These are phyloP conservation scores for Deroptyus accipitrinus DNA, from an alignment of 2,113 vertebrate genomes.

Conservation along the genomic window DNA sequence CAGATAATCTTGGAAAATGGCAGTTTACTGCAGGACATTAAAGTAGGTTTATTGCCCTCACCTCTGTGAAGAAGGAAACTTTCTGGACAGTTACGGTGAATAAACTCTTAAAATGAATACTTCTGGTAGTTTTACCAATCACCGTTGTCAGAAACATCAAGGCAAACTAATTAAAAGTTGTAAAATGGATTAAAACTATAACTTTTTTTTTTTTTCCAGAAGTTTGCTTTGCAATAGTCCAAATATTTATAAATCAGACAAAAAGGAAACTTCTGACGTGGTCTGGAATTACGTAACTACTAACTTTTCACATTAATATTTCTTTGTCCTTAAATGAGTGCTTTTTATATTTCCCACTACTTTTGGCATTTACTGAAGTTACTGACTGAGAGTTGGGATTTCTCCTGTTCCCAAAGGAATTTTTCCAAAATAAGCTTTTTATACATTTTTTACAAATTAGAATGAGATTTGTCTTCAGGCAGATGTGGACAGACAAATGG, in stretches of 20 bases:
- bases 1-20: constrained; percentile 58
- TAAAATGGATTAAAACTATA: background rate
- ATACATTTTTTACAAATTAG: background rate
- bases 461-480: constrained; percentile 12
- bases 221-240: background rate
- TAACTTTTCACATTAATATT: constrained; percentile 18
- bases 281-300: background rate
- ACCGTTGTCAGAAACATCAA: background rate
- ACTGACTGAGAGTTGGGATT: background rate
- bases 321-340: constrained; percentile 34
- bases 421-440: background rate
- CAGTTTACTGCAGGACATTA: constrained; percentile 36
- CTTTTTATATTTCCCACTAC: background rate
- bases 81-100: background rate
- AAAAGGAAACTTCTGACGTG: background rate
- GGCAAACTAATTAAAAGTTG: background rate
- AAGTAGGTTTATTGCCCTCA: constrained; percentile 33
- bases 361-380: constrained; percentile 2
- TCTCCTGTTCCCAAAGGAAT: background rate
- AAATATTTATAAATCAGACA: constrained; percentile 2
- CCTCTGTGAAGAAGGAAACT: background rate
- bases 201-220: background rate
- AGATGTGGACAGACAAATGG: background rate
- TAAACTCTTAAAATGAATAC: background rate
- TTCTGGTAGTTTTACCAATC: background rate